phyloP scores from a whole-genome alignment of 2,797 vertebrate genomes.

The Hippoglossus hippoglossus region DNA sequence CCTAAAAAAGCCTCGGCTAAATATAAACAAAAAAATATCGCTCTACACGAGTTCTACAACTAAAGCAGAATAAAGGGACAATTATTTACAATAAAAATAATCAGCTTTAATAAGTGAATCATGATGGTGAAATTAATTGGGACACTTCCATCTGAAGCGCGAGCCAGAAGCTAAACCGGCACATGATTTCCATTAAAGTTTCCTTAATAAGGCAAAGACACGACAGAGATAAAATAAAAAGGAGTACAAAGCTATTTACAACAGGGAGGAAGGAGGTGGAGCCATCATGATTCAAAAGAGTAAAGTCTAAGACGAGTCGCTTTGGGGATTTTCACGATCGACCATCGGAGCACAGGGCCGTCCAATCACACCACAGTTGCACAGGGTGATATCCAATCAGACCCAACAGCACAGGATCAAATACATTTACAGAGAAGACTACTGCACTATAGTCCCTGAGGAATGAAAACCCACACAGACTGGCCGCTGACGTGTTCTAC shows the following conservation, averaged over 20 bases:
- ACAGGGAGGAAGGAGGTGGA: slow-evolving; percentile 23
- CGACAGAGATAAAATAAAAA: slow-evolving; percentile 39
- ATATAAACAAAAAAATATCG: slow-evolving; percentile 3
- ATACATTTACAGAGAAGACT: slow-evolving; percentile 61
- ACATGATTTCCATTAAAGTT: slow-evolving; percentile 53
- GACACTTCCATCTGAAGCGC: slow-evolving; percentile 33
- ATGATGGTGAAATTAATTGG: slow-evolving; percentile 37
- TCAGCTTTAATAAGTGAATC: slow-evolving; percentile 24
- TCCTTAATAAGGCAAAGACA: slow-evolving; percentile 32
- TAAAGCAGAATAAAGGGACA: slow-evolving; percentile 41
- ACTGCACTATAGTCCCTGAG: slow-evolving; percentile 79
- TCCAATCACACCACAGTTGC: slow-evolving; percentile 47
- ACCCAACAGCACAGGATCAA: slow-evolving; percentile 54
- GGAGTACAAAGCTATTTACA: slow-evolving; percentile 68
- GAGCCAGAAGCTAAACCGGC: slow-evolving; percentile 26
- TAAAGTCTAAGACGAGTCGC: slow-evolving; percentile 37
- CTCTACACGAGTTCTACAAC: slow-evolving; percentile 35
- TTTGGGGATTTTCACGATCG: slow-evolving; percentile 39
- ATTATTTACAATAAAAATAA: slow-evolving; percentile 24
- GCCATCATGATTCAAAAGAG: slow-evolving; percentile 59
- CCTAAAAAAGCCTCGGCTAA: slow-evolving; percentile 21
- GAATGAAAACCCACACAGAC: slow-evolving; percentile 74
- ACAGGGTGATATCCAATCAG: slow-evolving; percentile 43
- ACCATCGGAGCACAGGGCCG: slow-evolving; percentile 28
- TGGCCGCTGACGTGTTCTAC: slow-evolving; percentile 25